Evolutionary conservation across 2,888 invertebrate genomes (phyloP).

Genomic region (Patella pellucida): DNA sequence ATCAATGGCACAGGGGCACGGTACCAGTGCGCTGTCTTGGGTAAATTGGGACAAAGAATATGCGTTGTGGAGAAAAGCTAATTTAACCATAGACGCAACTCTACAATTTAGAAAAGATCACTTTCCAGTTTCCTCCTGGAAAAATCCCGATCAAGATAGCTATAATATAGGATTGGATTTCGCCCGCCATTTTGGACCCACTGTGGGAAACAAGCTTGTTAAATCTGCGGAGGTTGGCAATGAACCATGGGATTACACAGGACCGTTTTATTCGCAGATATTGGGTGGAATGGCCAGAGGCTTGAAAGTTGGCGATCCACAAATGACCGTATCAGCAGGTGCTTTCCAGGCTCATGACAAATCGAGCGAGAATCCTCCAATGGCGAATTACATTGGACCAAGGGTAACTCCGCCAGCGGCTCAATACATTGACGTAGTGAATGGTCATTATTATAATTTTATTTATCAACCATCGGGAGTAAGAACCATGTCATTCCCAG

Average conservation of each 20-base stretch:
- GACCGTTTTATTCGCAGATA: constrained; percentile 44
- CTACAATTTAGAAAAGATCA: constrained; percentile 48
- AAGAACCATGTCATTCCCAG: constrained; percentile 46
- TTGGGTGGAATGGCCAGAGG: constrained; percentile 51
- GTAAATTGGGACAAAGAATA: constrained; percentile 58
- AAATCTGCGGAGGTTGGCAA: constrained; percentile 51
- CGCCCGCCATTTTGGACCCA: constrained; percentile 51
- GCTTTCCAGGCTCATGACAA: constrained; percentile 54
- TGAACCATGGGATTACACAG: constrained; percentile 55
- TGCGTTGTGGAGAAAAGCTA: constrained; percentile 41
- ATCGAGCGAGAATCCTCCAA: constrained; percentile 24
- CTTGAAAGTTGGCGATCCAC: constrained; percentile 37
- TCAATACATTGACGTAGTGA: constrained; percentile 42
- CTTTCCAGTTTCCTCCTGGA: constrained; percentile 43
- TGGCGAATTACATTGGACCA: constrained; percentile 51
- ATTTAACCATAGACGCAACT: constrained; percentile 45
- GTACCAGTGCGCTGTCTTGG: constrained; percentile 50
- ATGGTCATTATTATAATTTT: constrained; percentile 53
- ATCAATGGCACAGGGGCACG: constrained; percentile 45
- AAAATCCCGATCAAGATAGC: constrained; percentile 39
- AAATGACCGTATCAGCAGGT: constrained; percentile 44
- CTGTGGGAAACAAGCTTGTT: constrained; percentile 42
- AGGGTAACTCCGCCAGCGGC: constrained; percentile 41
- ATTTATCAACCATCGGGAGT: constrained; percentile 36
- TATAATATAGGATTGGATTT: constrained; percentile 46